Base-by-base conservation (phyloP, 2,113 vertebrate genomes). In the Picathartes gymnocephalus region DNA sequence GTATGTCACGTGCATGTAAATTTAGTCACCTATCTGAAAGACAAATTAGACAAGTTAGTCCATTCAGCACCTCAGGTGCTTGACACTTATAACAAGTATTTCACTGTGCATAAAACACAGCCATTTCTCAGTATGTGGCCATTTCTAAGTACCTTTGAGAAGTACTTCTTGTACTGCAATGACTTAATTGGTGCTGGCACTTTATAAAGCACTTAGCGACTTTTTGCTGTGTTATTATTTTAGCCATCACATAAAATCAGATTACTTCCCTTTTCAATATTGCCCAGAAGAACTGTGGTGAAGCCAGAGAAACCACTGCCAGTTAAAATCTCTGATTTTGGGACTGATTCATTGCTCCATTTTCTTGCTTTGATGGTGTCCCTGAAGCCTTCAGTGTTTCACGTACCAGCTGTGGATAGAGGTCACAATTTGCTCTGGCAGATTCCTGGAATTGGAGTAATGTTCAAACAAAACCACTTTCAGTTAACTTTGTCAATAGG, bases 181-280 rank as follows among this genome's bases (percentile, higher is more conserved):
- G 71, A 71, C 64, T 40, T 58, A 6, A 81, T 77, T 86, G 71
- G 56, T 94, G 79, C 93, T 81, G 82, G 82, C 83, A 93, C 88
- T 90, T 95, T 60, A 88, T 61, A 94, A 93, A 94, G 90, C 92
- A 93, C 94, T 96, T 96, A 83, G 20, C 81, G 27, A 78, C 30
- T 81, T 90, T 82, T 80, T 73, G 5, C 15, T 56, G 42, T 23
- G 5, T 22, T 80, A 17, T 7, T 81, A n/a, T 68, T 88, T 78
- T 78, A 81, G 51, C 79, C 23, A 16, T 83, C 22, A 44, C 22
- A 15, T 40, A n/a, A 54, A 61, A 27, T 78, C 31, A 80, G 28
- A 22, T 60, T 10, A 35, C 17, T 69, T 69, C 51, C 27, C 64
- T 60, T 68, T 72, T 62, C 51, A 77, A 0, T 70, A 58, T 51